Evolutionary conservation across 2,888 invertebrate genomes (phyloP), one percentile per base, ranked within the genome.

Genomic region (Plagodis pulveraria): DNA sequence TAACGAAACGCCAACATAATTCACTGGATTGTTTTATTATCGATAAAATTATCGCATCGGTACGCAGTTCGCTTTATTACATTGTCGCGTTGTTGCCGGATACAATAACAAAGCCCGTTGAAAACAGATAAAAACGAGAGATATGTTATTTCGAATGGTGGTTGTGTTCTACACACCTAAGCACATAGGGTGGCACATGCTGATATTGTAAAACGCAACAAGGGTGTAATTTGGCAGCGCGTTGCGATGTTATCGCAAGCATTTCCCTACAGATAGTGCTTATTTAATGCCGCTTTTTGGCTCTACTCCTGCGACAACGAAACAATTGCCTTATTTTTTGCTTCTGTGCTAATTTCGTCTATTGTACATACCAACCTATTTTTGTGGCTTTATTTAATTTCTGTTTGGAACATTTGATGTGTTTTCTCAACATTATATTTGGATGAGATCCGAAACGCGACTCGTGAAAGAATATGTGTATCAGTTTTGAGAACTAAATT

Each of bases 161-260:
- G 34, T 45, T 46, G 49, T 50, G 54, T 53, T 52, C 47, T 46
- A 44, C 55, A 61, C 50, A 49, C 55, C 50, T 62, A 52, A 61
- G 62, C 56, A 55, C 47, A 59, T 41, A 58, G 57, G 44, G 46
- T 56, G 58, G 53, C 66, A 68, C 63, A 71, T 68, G 70, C 71
- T 67, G 82, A 81, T 83, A 84, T 86, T 86, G 83, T 86, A 81
- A 83, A 86, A 83, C 84, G 85, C 88, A 84, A 80, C 86, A 79
- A 83, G 84, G 86, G 89, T 86, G 84, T 89, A 88, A 90, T 91
- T 91, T 90, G 90, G 90, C 91, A 89, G 76, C 87, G 82, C 80
- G 78, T 74, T 69, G 76, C 77, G 89, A 91, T 89, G 85, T 71
- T 91, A 90, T 91, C 88, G 76, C 79, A 60, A 78, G 77, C 81